phyloP scores from a whole-genome alignment of 2,113 vertebrate species.

The Oreochromis aureus region DNA sequence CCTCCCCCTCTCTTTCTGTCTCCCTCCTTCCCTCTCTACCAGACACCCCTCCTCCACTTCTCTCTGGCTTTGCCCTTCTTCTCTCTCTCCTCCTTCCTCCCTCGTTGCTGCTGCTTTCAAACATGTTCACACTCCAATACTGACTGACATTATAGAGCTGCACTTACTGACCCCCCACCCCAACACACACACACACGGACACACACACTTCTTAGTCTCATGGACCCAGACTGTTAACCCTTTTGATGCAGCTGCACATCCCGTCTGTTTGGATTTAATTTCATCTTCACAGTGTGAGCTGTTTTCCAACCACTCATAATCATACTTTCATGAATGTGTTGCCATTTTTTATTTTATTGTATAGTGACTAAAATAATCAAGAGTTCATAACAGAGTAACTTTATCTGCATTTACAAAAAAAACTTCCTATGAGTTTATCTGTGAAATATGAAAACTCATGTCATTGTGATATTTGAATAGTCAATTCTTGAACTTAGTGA shows the following conservation, averaged over 20 bases:
- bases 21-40: conserved; percentile 25
- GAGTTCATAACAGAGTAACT: not conserved
- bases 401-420: not conserved
- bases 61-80: conserved; percentile 43
- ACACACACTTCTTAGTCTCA: not conserved
- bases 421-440: not conserved
- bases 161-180: conserved; percentile 13
- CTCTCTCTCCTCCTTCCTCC: conserved; percentile 27
- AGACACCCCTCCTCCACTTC: conserved; percentile 61
- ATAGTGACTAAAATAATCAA: not conserved
- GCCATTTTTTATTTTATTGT: not conserved
- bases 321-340: not conserved
- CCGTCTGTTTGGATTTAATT: not conserved
- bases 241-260: conserved; percentile 19
- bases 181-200: not conserved
- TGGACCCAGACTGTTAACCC: conserved; percentile 59
- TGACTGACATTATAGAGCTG: conserved; percentile 56
- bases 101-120: conserved; percentile 50
- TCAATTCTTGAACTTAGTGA: not conserved
- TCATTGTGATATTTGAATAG: not conserved
- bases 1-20: conserved; percentile 31
- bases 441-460: not conserved
- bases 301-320: not conserved
- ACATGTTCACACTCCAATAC: conserved; percentile 64
- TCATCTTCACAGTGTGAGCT: not conserved